These are phyloP conservation scores for Agonopterix alstromeriana DNA, from an alignment of 2,888 invertebrate species.

Conservation along the genomic window DNA sequence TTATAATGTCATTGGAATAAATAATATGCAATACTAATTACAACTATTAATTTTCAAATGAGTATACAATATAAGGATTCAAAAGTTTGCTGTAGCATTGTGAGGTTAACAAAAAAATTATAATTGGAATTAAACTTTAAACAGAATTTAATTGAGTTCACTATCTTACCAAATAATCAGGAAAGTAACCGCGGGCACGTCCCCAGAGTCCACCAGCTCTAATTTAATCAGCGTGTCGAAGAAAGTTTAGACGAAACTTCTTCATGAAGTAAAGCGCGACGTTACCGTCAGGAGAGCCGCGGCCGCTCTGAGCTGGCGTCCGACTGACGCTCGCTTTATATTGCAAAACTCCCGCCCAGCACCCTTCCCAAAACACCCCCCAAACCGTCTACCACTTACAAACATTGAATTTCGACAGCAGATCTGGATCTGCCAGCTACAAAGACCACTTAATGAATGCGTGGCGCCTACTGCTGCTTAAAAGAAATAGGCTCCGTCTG, in stretches of 20 bases:
- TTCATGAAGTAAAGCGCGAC: slow-evolving; percentile 30
- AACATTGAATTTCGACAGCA: slow-evolving; percentile 17
- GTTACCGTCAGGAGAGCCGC: slow-evolving; percentile 39
- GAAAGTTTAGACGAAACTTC: slow-evolving; percentile 38
- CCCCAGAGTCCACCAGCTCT: background rate
- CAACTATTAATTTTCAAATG: too few relatives aligned
- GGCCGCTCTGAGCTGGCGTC: slow-evolving; percentile 47
- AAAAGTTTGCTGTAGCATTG: too few relatives aligned
- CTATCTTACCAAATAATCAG: too few relatives aligned
- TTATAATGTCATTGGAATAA: too few relatives aligned
- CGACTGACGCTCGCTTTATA: slow-evolving; percentile 50
- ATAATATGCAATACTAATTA: too few relatives aligned
- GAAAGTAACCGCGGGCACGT: too few relatives aligned
- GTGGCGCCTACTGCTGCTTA: slow-evolving; percentile 1
- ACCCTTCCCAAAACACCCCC: slow-evolving; percentile 8
- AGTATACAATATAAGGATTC: too few relatives aligned
- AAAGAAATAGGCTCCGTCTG: slow-evolving; percentile 6
- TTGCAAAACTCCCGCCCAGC: slow-evolving; percentile 20
- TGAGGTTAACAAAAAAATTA: too few relatives aligned
- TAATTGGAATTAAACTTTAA: too few relatives aligned
- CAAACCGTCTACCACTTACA: slow-evolving; percentile 14
- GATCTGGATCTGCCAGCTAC: slow-evolving; percentile 11
- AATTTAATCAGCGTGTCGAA: slow-evolving; percentile 8
- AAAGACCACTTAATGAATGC: slow-evolving; percentile 17
- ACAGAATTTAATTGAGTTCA: too few relatives aligned